Conservation (phyloP, 1,140 invertebrate species). For the Hyles euphorbiae region DNA sequence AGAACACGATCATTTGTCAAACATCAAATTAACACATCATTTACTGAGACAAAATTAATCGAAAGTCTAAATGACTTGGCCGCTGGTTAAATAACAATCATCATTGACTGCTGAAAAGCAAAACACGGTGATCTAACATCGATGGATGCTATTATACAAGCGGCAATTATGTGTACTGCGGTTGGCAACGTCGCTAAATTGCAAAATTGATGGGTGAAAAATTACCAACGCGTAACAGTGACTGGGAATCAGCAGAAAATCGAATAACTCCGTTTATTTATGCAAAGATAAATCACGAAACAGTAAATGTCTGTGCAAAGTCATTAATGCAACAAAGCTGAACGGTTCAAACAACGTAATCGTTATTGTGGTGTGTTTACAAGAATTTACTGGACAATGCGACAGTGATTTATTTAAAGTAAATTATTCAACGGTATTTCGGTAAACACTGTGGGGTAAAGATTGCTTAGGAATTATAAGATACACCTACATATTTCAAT, state of each 20-base stretch:
- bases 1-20: slow-evolving; percentile 34
- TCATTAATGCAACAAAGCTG: too few species aligned
- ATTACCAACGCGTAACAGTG: background rate
- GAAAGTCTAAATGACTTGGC: slow-evolving; percentile 15
- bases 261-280: background rate
- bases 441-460: too few species aligned
- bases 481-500: too few species aligned
- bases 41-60: slow-evolving; percentile 33
- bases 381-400: background rate
- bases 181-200: slow-evolving; percentile 37
- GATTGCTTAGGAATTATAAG: too few species aligned
- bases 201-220: slow-evolving; percentile 3
- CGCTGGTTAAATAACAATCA: slow-evolving; percentile 37
- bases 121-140: slow-evolving; percentile 43
- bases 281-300: slow-evolving; percentile 1
- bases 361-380: background rate
- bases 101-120: slow-evolving; percentile 34
- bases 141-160: slow-evolving; percentile 37
- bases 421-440: too few species aligned
- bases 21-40: slow-evolving; percentile 43
- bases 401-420: too few species aligned
- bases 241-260: background rate
- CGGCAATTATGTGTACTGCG: slow-evolving; percentile 43
- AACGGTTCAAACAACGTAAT: background rate
- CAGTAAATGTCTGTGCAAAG: background rate